Conservation (phyloP, 2,888 invertebrate species). For the Polydrusus cervinus region DNA sequence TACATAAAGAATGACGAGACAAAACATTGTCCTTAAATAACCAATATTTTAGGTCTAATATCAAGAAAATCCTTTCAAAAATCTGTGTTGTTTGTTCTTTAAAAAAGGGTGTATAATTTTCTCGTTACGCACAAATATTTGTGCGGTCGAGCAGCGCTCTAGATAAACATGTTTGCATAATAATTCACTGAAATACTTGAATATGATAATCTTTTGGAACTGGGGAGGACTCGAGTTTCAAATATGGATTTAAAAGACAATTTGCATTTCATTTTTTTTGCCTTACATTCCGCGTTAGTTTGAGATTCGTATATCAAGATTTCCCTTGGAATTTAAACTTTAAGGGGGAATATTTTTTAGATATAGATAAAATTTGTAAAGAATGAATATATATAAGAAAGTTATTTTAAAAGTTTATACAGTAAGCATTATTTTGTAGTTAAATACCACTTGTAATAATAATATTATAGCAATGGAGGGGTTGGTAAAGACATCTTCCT, state of each 20-base stretch:
- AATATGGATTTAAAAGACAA: conserved; percentile 30
- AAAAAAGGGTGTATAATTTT: conserved; percentile 25
- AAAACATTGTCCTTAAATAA: neutral
- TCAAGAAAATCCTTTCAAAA: neutral
- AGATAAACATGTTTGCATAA: conserved; percentile 34
- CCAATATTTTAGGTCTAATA: neutral
- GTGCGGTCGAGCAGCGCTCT: conserved; percentile 12
- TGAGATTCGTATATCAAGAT: neutral
- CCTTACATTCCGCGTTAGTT: neutral
- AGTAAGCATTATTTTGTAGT: too few relatives aligned
- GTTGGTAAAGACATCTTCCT: too few relatives aligned
- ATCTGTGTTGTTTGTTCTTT: neutral
- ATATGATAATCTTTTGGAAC: conserved; percentile 34
- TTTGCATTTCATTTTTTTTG: conserved; percentile 30
- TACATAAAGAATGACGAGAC: neutral
- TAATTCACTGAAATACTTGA: conserved; percentile 36
- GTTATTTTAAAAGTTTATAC: too few relatives aligned
- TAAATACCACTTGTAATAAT: too few relatives aligned
- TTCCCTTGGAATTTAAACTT: neutral
- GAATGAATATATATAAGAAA: too few relatives aligned
- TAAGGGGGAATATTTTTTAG: too few relatives aligned
- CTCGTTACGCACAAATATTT: conserved; percentile 25
- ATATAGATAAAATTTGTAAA: too few relatives aligned
- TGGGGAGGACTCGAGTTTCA: conserved; percentile 11
- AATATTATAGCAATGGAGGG: too few relatives aligned